These are phyloP conservation scores for Rutilus rutilus DNA, from an alignment of 2,113 vertebrate species.

Conservation along the genomic window DNA sequence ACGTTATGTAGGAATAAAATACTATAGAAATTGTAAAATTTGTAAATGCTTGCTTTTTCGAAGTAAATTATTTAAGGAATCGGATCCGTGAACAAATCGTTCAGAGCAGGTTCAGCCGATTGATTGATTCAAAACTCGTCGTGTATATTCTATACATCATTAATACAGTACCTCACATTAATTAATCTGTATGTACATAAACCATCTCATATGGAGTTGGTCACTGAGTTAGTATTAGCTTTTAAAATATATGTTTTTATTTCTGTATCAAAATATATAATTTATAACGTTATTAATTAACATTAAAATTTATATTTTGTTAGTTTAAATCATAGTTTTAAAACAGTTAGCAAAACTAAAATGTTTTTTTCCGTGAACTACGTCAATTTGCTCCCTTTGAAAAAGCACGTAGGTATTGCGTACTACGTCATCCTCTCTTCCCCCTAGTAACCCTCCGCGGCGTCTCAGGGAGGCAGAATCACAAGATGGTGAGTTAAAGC, in stretches of 20 bases:
- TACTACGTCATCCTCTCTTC: constrained; percentile 62
- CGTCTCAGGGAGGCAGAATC: constrained; percentile 75
- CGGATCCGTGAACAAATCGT: background rate
- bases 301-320: background rate
- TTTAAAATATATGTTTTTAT: background rate
- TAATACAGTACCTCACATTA: too few relatives aligned
- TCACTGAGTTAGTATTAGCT: background rate
- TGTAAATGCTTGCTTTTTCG: too few relatives aligned
- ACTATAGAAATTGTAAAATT: too few relatives aligned
- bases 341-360: background rate
- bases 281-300: background rate
- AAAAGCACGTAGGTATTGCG: constrained; percentile 53
- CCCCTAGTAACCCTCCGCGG: constrained; percentile 78
- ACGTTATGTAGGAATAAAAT: background rate
- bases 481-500: constrained; percentile 81
- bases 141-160: too few relatives aligned
- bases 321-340: background rate
- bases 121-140: too few relatives aligned
- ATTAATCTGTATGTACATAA: background rate
- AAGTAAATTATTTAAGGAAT: background rate
- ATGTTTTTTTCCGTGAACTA: background rate
- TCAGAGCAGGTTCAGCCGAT: background rate
- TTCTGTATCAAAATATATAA: background rate
- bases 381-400: background rate
- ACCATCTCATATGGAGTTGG: background rate